These are phyloP conservation scores for Rallus crepitans DNA, from an alignment of 2,797 vertebrate genomes.

Conservation along the genomic window DNA sequence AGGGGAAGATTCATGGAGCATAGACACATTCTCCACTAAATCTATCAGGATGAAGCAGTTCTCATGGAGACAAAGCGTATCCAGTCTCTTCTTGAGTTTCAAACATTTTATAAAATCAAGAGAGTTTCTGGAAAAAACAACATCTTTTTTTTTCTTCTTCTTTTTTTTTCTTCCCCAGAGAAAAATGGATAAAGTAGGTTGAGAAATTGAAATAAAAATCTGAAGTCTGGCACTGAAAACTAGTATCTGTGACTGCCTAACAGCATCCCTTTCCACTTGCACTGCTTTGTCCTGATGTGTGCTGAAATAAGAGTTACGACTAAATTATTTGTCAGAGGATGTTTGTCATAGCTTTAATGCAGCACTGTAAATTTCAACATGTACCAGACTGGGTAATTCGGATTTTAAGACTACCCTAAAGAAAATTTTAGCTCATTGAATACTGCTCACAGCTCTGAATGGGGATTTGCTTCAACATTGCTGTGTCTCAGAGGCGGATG, in stretches of 20 bases:
- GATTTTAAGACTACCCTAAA: constrained; percentile 28
- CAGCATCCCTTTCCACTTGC: neutral
- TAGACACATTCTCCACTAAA: constrained; percentile 60
- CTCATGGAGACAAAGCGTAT: constrained; percentile 54
- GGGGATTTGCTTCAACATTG: constrained; percentile 15
- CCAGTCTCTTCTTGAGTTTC: constrained; percentile 37
- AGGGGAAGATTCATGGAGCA: constrained; percentile 63
- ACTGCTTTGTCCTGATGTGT: neutral
- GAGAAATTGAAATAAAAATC: neutral
- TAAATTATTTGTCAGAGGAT: constrained; percentile 29
- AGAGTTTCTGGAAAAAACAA: constrained; percentile 14
- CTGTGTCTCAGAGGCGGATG: neutral
- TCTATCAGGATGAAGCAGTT: constrained; percentile 62
- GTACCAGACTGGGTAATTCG: neutral
- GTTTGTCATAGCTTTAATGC: neutral
- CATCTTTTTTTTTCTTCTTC: neutral
- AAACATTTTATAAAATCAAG: constrained; percentile 36
- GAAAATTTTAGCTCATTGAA: neutral
- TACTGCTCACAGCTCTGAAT: neutral
- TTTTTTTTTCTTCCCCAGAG: neutral
- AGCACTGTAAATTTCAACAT: neutral
- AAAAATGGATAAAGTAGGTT: neutral
- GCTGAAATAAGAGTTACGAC: neutral
- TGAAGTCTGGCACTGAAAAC: neutral
- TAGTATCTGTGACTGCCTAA: neutral